Conservation (phyloP, 2,888 invertebrate genomes). For the Nemotelus nigrinus region DNA sequence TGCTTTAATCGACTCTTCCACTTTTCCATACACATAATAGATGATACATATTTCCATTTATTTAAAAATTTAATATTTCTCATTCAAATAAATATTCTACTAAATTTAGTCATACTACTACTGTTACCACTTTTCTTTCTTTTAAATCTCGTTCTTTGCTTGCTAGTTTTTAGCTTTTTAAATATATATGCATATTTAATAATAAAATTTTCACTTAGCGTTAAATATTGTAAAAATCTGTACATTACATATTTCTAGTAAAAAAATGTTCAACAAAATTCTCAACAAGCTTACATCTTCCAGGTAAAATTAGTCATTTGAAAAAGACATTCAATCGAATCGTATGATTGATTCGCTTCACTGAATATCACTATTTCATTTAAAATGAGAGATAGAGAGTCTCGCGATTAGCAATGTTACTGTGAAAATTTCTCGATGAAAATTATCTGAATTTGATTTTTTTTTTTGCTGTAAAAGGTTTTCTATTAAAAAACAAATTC, state of each 20-base stretch:
- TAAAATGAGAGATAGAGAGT: constrained; percentile 6
- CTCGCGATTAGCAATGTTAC: neutral
- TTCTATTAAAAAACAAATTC: constrained; percentile 1
- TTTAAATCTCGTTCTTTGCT: constrained; percentile 18
- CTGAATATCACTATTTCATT: neutral
- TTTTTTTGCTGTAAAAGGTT: neutral
- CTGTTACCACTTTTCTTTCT: neutral
- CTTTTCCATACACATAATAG: constrained; percentile 34
- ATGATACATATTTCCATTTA: constrained; percentile 14
- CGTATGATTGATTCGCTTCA: neutral
- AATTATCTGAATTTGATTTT: neutral
- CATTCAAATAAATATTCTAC: constrained; percentile 39
- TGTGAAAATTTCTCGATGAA: neutral
- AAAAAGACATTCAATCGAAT: neutral
- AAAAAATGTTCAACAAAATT: constrained; percentile 38
- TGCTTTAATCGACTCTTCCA: neutral
- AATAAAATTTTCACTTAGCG: constrained; percentile 27
- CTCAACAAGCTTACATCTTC: constrained; percentile 18
- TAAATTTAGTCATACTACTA: constrained; percentile 27
- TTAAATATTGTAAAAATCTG: constrained; percentile 34
- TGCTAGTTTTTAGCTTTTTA: constrained; percentile 10
- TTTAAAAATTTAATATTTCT: constrained; percentile 24
- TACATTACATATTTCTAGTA: constrained; percentile 28
- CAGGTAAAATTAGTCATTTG: constrained; percentile 3
- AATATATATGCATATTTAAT: constrained; percentile 37